phyloP scores from a whole-genome alignment of 2,797 vertebrate species.

The Cephalopachus bancanus region DNA sequence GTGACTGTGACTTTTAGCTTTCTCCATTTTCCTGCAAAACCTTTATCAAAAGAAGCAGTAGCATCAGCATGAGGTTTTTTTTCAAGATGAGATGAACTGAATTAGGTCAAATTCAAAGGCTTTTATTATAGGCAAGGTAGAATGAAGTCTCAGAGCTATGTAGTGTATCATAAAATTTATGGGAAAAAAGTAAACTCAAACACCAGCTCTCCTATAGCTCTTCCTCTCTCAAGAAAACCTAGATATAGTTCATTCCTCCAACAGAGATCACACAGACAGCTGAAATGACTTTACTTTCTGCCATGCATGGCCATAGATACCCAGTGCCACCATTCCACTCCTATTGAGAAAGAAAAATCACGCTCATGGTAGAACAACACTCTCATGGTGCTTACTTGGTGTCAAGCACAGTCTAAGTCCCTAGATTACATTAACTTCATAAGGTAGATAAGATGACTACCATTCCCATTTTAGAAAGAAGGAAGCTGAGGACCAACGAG shows the following conservation, averaged over 20 bases:
- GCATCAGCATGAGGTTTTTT: neutral
- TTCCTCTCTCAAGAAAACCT: neutral
- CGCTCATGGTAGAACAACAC: neutral
- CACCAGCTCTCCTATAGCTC: neutral
- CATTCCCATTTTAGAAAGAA: constrained; percentile 10
- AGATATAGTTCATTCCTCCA: neutral
- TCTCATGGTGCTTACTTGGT: neutral
- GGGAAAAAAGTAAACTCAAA: neutral
- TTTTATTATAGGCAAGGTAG: neutral
- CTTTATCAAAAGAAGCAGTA: neutral
- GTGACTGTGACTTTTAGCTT: neutral
- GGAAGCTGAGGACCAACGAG: neutral
- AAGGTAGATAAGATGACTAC: neutral
- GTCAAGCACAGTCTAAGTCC: neutral
- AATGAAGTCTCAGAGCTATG: neutral
- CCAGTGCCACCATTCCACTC: no score
- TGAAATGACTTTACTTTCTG: neutral
- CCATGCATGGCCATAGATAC: fast-evolving
- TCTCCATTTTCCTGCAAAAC: neutral
- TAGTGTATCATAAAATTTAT: neutral
- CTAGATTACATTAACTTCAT: neutral
- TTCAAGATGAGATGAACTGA: neutral
- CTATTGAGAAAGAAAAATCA: neutral
- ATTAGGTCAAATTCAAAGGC: neutral
- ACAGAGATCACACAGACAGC: neutral